A percentile compares a stretch with the other conserved stretches of the same genome.
These are phyloP conservation scores for Amphiprion clarkii DNA, from an alignment of 2,797 vertebrate genomes.

Conservation along the genomic window DNA sequence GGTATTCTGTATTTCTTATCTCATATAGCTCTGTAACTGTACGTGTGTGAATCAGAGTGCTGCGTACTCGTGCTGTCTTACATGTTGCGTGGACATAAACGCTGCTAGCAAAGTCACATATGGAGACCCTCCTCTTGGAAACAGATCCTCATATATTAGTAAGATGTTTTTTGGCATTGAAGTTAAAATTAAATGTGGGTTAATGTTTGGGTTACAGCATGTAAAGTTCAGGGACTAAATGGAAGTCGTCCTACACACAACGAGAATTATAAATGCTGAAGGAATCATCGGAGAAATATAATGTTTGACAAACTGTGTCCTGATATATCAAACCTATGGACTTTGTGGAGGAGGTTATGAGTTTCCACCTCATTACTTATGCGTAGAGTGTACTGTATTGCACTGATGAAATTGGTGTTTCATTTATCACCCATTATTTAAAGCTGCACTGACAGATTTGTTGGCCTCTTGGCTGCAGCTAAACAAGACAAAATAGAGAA, in stretches of 20 bases:
- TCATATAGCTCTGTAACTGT: conserved; percentile 49
- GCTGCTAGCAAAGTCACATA: conserved; percentile 4
- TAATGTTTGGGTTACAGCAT: not conserved
- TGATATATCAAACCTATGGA: not conserved
- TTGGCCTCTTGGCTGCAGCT: too few species aligned
- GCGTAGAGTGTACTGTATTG: too few species aligned
- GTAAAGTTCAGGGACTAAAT: not conserved
- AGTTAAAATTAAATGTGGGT: not conserved
- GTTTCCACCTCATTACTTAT: too few species aligned
- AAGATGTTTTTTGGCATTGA: not conserved
- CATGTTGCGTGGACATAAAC: conserved; percentile 7
- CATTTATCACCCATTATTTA: too few species aligned
- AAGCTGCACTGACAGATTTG: too few species aligned
- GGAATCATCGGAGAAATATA: not conserved
- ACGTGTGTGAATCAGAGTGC: conserved; percentile 15
- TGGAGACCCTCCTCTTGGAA: not conserved
- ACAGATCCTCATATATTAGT: not conserved
- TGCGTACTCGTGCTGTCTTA: not conserved
- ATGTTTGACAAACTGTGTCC: not conserved
- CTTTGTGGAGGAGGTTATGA: not conserved
- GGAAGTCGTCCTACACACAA: not conserved
- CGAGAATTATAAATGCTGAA: not conserved
- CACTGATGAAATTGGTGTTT: too few species aligned
- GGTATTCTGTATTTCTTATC: conserved; percentile 76
- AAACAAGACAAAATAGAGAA: too few species aligned